Conservation (phyloP, 2,888 invertebrate genomes). For the Leucophenga montana region DNA sequence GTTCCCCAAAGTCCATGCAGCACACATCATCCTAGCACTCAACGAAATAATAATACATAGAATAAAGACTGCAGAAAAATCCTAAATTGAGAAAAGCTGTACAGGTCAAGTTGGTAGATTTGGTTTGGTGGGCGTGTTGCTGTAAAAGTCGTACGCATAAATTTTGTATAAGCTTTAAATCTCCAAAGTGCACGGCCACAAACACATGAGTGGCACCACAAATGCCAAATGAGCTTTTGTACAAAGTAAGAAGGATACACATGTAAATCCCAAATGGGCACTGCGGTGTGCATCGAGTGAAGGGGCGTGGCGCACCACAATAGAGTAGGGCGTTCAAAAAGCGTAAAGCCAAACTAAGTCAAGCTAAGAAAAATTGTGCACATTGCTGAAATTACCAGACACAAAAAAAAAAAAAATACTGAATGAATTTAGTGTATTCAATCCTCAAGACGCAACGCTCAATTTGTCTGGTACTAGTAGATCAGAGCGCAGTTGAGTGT, state of each 20-base stretch:
- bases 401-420: slow-evolving; percentile 11
- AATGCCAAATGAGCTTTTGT: slow-evolving; percentile 7
- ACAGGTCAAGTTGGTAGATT: slow-evolving; percentile 5
- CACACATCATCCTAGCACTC: too few relatives aligned
- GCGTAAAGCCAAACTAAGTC: slow-evolving; percentile 55
- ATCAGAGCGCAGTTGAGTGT: not conserved
- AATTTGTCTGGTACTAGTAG: slow-evolving; percentile 35
- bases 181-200: slow-evolving; percentile 47
- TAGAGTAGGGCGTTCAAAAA: slow-evolving; percentile 36
- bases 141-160: slow-evolving; percentile 56
- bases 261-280: slow-evolving; percentile 63
- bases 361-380: slow-evolving; percentile 41
- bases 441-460: slow-evolving; percentile 47
- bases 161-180: slow-evolving; percentile 63
- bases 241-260: slow-evolving; percentile 48
- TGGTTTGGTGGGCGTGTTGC: not conserved
- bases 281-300: not conserved
- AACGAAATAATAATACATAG: not conserved
- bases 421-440: slow-evolving; percentile 43
- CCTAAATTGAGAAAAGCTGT: slow-evolving; percentile 20
- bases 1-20: not conserved
- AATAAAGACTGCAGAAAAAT: not conserved
- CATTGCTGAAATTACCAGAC: slow-evolving; percentile 59
- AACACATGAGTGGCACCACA: slow-evolving; percentile 1
- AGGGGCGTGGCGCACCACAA: slow-evolving; percentile 34